Base-by-base conservation (phyloP, 2,888 invertebrate species). In the Notodromas monacha region DNA sequence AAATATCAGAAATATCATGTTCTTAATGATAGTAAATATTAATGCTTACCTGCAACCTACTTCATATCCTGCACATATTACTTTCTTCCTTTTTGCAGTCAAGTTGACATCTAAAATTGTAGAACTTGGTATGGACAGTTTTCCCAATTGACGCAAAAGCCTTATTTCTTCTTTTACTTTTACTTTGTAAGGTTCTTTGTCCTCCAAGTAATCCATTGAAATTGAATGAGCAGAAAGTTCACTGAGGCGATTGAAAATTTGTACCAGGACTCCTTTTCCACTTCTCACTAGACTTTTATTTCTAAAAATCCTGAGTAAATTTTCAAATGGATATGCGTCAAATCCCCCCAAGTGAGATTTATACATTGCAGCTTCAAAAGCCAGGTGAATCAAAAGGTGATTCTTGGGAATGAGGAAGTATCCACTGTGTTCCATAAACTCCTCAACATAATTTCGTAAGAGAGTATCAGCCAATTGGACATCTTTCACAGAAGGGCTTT, bases 251-350 rank as follows among this genome's bases (percentile, higher is more conserved):
- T 21, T 21, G 21, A 21, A 21, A n/a, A 6, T 8, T 21, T 21
- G 21, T n/a, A 8, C n/a, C 21, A 21, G n/a, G 6, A 21, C 21
- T 6, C n/a, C 6, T 8, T 6, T 21, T 21, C 21, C 21, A 21
- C 21, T 21, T n/a, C 21, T 21, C n/a, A 21, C n/a, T 8, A 21
- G 21, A 8, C n/a, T 21, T n/a, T 21, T 21, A n/a, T 21, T n/a
- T 8, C 21, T 6, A n/a, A 21, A 21, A 21, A 21, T 21, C 8
- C 21, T 6, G 21, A 21, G 21, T 6, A 21, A 21, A 21, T 21
- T 21, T 21, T 21, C 21, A 21, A 21, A 21, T 21, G 6, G 21
- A 21, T 21, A 21, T 21, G 21, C 21, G n/a, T 21, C 21, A 21
- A 21, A 21, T 6, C 21, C 21, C 6, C 21, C 21, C 21, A 21